Evolutionary conservation across 1,140 invertebrate genomes (phyloP).

Genomic region (Macrocentrus cingulum): DNA sequence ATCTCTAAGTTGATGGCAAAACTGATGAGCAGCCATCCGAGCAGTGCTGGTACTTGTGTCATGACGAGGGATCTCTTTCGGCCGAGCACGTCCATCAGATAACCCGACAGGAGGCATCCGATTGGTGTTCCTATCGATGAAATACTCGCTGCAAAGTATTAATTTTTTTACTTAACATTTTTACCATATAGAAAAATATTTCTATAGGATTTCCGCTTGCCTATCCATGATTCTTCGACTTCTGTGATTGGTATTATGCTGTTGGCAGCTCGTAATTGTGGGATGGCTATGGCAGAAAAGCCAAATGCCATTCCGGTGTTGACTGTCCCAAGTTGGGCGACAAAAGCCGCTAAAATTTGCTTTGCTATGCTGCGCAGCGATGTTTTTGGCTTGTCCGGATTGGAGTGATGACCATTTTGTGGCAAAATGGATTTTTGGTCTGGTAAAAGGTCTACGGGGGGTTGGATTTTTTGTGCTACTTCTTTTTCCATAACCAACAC

Average conservation of each 20-base stretch:
- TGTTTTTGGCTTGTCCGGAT: conserved; percentile 44
- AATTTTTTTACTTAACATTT: too few relatives aligned
- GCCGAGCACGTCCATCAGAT: conserved; percentile 71
- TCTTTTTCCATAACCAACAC: conserved; percentile 33
- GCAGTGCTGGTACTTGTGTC: conserved; percentile 68
- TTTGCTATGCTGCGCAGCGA: conserved; percentile 59
- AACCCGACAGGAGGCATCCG: conserved; percentile 70
- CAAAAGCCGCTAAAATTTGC: conserved; percentile 65
- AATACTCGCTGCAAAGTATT: conserved; percentile 65
- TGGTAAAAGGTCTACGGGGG: conserved; percentile 27
- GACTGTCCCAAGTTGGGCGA: conserved; percentile 70
- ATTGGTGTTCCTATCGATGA: conserved; percentile 72
- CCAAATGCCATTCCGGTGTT: conserved; percentile 74
- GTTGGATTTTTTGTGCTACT: conserved; percentile 39
- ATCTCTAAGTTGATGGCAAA: conserved; percentile 62
- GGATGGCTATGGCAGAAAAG: conserved; percentile 72
- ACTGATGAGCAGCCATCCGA: conserved; percentile 70
- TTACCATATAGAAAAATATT: not conserved
- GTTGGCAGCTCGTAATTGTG: conserved; percentile 63
- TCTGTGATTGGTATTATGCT: conserved; percentile 62
- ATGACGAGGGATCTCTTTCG: conserved; percentile 67
- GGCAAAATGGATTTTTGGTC: conserved; percentile 37
- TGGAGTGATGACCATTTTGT: conserved; percentile 32
- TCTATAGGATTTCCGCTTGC: conserved; percentile 53
- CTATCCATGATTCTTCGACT: conserved; percentile 73